A percentile compares a stretch with the other conserved stretches of the same genome.
Conservation (phyloP, 2,888 invertebrate species). For the Acheta domesticus region DNA sequence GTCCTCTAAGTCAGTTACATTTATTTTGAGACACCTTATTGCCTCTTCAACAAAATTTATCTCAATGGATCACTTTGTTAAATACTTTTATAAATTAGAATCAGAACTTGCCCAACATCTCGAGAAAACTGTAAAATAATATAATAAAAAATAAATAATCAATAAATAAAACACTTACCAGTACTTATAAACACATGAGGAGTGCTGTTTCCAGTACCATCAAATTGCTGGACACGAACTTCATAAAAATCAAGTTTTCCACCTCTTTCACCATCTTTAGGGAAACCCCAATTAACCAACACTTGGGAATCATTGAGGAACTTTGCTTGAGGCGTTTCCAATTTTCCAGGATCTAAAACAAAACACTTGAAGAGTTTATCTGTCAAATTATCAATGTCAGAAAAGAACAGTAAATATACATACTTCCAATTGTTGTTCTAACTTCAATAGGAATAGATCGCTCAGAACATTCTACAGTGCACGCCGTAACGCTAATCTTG, state of each 20-base stretch:
- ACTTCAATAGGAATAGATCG: conserved; percentile 53
- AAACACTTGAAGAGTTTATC: too few relatives aligned
- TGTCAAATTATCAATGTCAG: too few relatives aligned
- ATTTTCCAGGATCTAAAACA: conserved; percentile 40
- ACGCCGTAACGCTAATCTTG: conserved; percentile 66
- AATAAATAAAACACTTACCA: conserved; percentile 37
- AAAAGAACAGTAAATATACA: conserved; percentile 41
- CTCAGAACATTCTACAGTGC: conserved; percentile 65
- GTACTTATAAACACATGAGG: conserved; percentile 40
- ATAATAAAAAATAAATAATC: background rate
- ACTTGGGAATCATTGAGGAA: conserved; percentile 51
- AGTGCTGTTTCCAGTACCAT: conserved; percentile 38
- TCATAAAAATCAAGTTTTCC: conserved; percentile 59
- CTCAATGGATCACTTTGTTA: too few relatives aligned
- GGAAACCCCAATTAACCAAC: conserved; percentile 53
- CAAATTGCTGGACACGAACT: conserved; percentile 45
- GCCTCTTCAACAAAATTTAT: too few relatives aligned
- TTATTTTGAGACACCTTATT: too few relatives aligned
- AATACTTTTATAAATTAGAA: too few relatives aligned
- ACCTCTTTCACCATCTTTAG: conserved; percentile 48
- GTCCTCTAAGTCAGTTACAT: too few relatives aligned
- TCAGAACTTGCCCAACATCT: too few relatives aligned
- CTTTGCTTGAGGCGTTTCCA: conserved; percentile 45
- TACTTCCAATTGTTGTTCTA: conserved; percentile 61
- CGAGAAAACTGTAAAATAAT: background rate